A percentile compares a stretch with the other conserved stretches of the same genome.
Conservation (phyloP, 2,113 vertebrate species). For the Antechinus flavipes region DNA sequence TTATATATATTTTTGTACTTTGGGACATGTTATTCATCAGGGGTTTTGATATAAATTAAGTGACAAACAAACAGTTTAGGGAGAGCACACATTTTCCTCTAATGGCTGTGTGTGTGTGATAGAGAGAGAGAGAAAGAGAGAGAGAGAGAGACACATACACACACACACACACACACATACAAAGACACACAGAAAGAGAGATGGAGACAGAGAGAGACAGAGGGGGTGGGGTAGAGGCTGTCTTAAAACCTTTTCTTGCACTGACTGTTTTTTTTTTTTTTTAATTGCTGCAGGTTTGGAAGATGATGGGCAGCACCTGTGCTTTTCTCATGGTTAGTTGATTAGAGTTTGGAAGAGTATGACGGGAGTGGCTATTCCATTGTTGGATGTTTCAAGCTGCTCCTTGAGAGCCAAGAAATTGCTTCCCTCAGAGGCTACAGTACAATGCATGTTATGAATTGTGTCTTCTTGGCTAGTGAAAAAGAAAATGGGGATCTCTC, state of each 20-base stretch:
- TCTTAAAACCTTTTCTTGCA: background rate
- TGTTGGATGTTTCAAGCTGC: slow-evolving; percentile 63
- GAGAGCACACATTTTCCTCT: background rate
- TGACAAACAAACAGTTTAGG: background rate
- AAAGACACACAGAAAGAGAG: too few species aligned
- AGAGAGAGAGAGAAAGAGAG: too few species aligned
- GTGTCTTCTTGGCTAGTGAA: slow-evolving; percentile 89
- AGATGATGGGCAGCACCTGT: slow-evolving; percentile 54
- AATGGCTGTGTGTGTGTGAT: background rate
- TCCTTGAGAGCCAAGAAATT: slow-evolving; percentile 71
- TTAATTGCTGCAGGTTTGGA: slow-evolving; percentile 69
- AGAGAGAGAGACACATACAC: too few species aligned
- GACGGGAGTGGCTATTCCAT: slow-evolving; percentile 9
- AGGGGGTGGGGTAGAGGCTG: too few species aligned
- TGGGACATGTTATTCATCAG: background rate
- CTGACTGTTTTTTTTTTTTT: slow-evolving; percentile 62
- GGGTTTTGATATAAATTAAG: background rate
- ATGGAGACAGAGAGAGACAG: too few species aligned
- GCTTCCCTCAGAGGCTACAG: slow-evolving; percentile 78
- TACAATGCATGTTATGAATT: slow-evolving; percentile 96
- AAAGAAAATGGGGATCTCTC: slow-evolving; percentile 89
- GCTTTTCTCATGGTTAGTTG: slow-evolving; percentile 45
- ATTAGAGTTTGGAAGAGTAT: slow-evolving; percentile 38
- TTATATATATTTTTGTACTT: background rate
- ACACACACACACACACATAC: too few species aligned